These are phyloP conservation scores for Cladopsammia gracilis DNA, from an alignment of 64 coral and sea anemone species.

Conservation along the genomic window DNA sequence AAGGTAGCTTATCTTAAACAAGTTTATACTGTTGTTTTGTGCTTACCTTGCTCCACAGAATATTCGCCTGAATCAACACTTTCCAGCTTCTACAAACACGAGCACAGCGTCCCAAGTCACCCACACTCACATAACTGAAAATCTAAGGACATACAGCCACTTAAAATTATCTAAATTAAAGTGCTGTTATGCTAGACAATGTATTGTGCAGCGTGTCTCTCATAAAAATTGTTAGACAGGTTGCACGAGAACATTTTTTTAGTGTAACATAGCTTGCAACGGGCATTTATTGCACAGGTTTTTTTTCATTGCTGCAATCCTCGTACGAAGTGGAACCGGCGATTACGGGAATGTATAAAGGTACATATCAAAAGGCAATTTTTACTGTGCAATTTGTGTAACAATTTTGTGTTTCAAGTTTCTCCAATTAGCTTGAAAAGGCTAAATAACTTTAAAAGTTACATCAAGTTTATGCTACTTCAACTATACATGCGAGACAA, in stretches of 20 bases:
- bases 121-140: conserved; percentile 88
- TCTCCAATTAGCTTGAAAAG: too few relatives aligned
- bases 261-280: not conserved
- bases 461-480: too few relatives aligned
- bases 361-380: too few relatives aligned
- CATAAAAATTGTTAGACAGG: not conserved
- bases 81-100: conserved; percentile 92
- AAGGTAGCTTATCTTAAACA: not conserved
- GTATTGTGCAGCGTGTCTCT: not conserved
- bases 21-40: not conserved
- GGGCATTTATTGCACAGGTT: too few relatives aligned
- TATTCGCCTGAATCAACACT: conserved; percentile 93
- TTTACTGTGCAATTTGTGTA: too few relatives aligned
- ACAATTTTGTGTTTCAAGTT: too few relatives aligned
- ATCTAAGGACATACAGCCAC: conserved; percentile 83
- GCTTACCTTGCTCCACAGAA: conserved; percentile 95
- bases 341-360: too few relatives aligned
- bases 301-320: too few relatives aligned
- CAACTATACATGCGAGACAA: too few relatives aligned
- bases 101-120: conserved; percentile 94
- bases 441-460: too few relatives aligned
- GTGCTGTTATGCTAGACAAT: not conserved
- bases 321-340: too few relatives aligned
- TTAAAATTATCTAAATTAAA: too few relatives aligned
- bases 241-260: not conserved